Evolutionary conservation across 2,888 invertebrate species (phyloP).

Genomic region (Hypolimnas misippus): DNA sequence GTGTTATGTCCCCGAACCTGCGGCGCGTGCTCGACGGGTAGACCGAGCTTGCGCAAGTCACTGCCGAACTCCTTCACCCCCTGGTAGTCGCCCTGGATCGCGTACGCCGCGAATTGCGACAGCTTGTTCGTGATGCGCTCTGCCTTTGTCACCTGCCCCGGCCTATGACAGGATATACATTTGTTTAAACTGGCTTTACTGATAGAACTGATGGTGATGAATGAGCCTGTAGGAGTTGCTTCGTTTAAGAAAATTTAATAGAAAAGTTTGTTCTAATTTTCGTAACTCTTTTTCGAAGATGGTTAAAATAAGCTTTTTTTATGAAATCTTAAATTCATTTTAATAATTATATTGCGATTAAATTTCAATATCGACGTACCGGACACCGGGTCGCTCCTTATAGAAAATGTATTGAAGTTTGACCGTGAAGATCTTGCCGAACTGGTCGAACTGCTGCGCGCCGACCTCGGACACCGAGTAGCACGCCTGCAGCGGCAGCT

Average conservation of each 20-base stretch:
- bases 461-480: slow-evolving; percentile 97
- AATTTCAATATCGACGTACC: too few relatives aligned
- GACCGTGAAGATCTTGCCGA: slow-evolving; percentile 99
- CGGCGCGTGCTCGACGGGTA: slow-evolving; percentile 98
- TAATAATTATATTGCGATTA: too few relatives aligned
- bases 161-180: slow-evolving; percentile 72
- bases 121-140: slow-evolving; percentile 95
- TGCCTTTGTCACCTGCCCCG: slow-evolving; percentile 97
- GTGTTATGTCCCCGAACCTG: too few relatives aligned
- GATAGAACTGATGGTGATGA: too few relatives aligned
- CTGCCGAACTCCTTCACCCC: slow-evolving; percentile 97
- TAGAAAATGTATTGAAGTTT: slow-evolving; percentile 99
- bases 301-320: too few relatives aligned
- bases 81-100: slow-evolving; percentile 96
- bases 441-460: slow-evolving; percentile 99
- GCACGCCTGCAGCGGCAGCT: slow-evolving; percentile 96
- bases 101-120: slow-evolving; percentile 96
- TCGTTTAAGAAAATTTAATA: too few relatives aligned
- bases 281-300: too few relatives aligned
- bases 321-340: too few relatives aligned
- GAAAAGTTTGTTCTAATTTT: too few relatives aligned
- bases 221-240: too few relatives aligned
- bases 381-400: slow-evolving; percentile 97
- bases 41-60: slow-evolving; percentile 95
- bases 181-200: background rate